Base-by-base conservation (phyloP, 2,113 vertebrate species). In the Oxyura jamaicensis region DNA sequence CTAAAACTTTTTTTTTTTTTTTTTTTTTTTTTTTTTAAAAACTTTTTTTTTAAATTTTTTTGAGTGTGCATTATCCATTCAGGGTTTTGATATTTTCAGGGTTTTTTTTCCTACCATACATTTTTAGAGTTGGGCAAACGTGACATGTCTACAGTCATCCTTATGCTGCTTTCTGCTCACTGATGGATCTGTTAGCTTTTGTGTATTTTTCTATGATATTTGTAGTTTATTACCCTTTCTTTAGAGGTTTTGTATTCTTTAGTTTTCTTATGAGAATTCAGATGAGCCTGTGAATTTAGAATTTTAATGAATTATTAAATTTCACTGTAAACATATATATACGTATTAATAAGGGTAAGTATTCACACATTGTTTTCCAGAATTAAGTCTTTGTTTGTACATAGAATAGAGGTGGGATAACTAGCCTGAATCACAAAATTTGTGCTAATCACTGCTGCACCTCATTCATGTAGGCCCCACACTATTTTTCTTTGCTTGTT, bases 241-340 rank as follows among this genome's bases (percentile, higher is more conserved):
- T 82, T 5, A 2, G 46, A 62, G 6, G 1, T 13, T 90, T 85
- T 31, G 7, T 52, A 39, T 77, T 73, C 74, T 65, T 10, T n/a
- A 21, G 6, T 46, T 87, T 87, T 85, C 60, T 87, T 83, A 42
- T n/a, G 50, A 35, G 10, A 28, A 58, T 92, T 85, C 83, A 85
- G 41, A 67, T 91, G 67, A 76, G 36, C 33, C 10, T 58, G 25
- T 33, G 22, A 76, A 77, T 91, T 79, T 85, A 66, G 71, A 77
- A 63, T 22, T 56, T 62, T 28, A 82, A 85, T 95, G n/a, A 88
- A 94, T 86, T 90, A 80, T 83, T 91, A 72, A 92, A 17, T 86
- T 17, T 6, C 66, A 23, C 10, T 36, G 28, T 62, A 35, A 80
- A 63, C 7, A 79, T 87, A 67, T 48, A 48, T 58, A 77, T 69